phyloP scores from a whole-genome alignment of 1,140 invertebrate species.

The Tachypleus tridentatus region DNA sequence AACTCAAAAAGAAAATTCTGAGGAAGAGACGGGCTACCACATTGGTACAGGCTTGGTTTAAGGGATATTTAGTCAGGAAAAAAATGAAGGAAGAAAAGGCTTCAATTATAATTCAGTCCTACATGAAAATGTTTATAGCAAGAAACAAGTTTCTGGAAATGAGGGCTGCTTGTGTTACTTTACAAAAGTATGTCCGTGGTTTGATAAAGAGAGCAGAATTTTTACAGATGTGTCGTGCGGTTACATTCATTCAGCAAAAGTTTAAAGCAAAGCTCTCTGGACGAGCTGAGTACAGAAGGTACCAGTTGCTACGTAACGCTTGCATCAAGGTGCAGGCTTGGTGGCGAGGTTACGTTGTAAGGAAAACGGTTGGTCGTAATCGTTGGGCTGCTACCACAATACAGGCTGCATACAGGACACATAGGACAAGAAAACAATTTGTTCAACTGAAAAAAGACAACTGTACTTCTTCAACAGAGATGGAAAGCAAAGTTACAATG shows the following conservation, averaged over 20 bases:
- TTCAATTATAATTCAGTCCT: slow-evolving; percentile 5
- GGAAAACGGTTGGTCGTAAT: background rate
- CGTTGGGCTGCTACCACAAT: slow-evolving; percentile 2
- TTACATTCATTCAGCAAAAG: too few species aligned
- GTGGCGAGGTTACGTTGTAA: background rate
- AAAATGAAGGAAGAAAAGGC: background rate
- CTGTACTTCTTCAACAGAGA: slow-evolving; percentile 3
- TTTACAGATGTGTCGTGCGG: too few species aligned
- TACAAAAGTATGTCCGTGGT: background rate
- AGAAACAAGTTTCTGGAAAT: background rate
- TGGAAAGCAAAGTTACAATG: background rate
- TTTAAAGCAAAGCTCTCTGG: too few species aligned
- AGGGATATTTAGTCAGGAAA: background rate
- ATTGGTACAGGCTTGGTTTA: background rate
- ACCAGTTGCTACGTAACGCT: background rate
- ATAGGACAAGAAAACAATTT: background rate
- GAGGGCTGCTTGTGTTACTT: background rate
- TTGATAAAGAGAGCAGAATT: too few species aligned
- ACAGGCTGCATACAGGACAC: background rate
- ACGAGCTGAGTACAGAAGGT: too few species aligned
- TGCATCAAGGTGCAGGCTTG: slow-evolving; percentile 20
- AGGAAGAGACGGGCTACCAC: too few species aligned
- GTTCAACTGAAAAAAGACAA: background rate
- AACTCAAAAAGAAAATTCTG: background rate
- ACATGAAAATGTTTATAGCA: background rate